phyloP scores from a whole-genome alignment of 2,797 vertebrate genomes.

The Diglossa cyanea region DNA sequence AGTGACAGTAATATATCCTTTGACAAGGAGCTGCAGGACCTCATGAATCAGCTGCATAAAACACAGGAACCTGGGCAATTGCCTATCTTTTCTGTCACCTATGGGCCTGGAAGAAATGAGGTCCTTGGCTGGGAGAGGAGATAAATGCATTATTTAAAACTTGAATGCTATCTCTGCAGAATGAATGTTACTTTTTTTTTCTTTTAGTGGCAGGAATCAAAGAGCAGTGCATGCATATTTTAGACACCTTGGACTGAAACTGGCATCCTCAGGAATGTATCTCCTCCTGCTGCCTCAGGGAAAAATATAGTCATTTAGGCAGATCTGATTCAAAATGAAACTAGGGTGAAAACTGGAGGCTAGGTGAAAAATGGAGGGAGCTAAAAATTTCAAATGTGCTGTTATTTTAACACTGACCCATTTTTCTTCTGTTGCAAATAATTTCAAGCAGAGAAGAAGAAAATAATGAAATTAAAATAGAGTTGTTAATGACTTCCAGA shows the following conservation, averaged over 20 bases:
- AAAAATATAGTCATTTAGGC: neutral
- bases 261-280: neutral
- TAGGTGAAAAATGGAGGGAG: constrained; percentile 17
- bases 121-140: neutral
- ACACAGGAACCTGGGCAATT: neutral
- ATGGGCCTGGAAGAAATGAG: neutral
- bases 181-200: neutral
- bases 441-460: neutral
- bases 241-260: neutral
- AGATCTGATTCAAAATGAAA: constrained; percentile 25
- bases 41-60: neutral
- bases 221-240: constrained; percentile 11
- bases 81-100: neutral
- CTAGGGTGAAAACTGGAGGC: neutral
- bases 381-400: neutral
- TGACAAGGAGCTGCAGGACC: neutral
- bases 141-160: constrained; percentile 31
- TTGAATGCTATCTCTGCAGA: neutral
- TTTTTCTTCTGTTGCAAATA: neutral
- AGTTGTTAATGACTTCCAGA: neutral
- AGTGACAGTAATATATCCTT: neutral
- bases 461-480: neutral
- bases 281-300: neutral
- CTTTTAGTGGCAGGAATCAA: neutral
- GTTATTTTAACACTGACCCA: neutral